Evolutionary conservation across 2,797 vertebrate genomes (phyloP).

Genomic region (Saxicola maurus): DNA sequence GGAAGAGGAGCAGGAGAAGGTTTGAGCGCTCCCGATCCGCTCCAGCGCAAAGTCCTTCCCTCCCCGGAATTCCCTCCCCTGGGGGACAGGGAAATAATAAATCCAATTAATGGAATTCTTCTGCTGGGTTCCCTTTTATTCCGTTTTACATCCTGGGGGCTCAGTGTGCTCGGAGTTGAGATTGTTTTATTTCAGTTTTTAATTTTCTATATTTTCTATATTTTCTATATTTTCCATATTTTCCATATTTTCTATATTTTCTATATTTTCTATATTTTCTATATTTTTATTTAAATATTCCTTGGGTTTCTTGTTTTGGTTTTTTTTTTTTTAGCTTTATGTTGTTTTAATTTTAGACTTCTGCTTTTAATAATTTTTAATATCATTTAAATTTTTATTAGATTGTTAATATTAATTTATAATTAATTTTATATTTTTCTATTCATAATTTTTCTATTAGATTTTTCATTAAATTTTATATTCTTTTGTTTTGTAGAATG

Average conservation of each 20-base stretch:
- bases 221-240: background rate
- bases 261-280: background rate
- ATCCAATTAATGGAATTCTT: background rate
- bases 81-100: background rate
- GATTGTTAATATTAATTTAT: background rate
- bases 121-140: fast-evolving
- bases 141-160: fast-evolving
- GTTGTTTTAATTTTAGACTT: too few relatives aligned
- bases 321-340: background rate
- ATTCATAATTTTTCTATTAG: background rate
- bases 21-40: too few relatives aligned
- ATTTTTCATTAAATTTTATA: background rate
- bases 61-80: background rate
- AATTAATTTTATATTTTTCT: background rate
- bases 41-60: background rate
- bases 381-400: background rate
- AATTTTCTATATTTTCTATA: too few relatives aligned
- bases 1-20: too few relatives aligned
- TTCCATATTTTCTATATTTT: background rate
- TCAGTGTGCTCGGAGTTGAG: background rate
- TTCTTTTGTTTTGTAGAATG: fast-evolving
- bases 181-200: background rate
- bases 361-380: background rate
- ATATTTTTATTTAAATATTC: background rate
- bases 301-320: background rate